Percentiles rank a stretch among this genome's conserved stretches.
Evolutionary conservation across 2,888 invertebrate genomes (phyloP).

Genomic region (Scelioninae gen. 1): DNA sequence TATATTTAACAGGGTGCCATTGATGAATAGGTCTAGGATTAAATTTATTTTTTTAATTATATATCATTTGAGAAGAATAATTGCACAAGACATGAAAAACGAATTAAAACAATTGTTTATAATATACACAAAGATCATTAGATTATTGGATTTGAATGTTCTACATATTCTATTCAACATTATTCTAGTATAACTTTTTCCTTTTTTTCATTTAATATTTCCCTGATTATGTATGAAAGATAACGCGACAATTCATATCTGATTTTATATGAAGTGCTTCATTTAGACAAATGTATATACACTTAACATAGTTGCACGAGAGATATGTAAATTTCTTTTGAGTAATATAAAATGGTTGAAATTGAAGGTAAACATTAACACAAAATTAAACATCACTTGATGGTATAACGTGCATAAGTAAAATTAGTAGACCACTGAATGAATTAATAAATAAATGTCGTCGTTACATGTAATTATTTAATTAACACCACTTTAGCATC

Average conservation of each 20-base stretch:
- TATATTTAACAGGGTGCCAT: slow-evolving; percentile 7
- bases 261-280: too few relatives aligned
- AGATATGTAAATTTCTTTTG: not conserved
- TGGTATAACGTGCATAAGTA: not conserved
- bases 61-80: not conserved
- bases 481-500: not conserved
- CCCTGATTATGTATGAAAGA: too few relatives aligned
- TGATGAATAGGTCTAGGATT: slow-evolving; percentile 13
- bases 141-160: too few relatives aligned
- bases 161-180: too few relatives aligned
- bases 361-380: slow-evolving; percentile 5
- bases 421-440: not conserved
- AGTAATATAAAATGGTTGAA: not conserved
- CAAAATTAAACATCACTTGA: slow-evolving; percentile 4
- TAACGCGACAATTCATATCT: too few relatives aligned
- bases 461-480: not conserved
- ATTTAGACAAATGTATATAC: too few relatives aligned
- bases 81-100: too few relatives aligned
- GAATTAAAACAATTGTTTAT: too few relatives aligned
- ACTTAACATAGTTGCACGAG: not conserved
- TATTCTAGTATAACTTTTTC: too few relatives aligned
- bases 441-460: not conserved
- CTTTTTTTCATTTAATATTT: too few relatives aligned
- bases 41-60: slow-evolving; percentile 12
- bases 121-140: too few relatives aligned